Conservation (phyloP, 2,113 vertebrate species). For the Gymnorhina tibicen region DNA sequence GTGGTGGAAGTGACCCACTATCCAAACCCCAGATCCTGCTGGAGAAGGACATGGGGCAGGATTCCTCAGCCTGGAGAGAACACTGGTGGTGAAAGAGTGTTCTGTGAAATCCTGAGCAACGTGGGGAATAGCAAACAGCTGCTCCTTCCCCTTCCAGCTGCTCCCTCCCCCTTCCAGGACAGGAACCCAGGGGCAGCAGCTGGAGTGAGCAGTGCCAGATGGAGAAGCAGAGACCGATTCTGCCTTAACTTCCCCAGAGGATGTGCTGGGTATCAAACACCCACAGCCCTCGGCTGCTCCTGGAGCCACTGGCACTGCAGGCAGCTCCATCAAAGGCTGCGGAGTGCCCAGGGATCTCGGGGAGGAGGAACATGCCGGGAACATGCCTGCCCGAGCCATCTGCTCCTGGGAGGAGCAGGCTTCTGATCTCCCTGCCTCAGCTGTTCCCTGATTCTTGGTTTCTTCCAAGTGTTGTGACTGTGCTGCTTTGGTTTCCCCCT, state of each 20-base stretch:
- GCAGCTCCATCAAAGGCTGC: neutral
- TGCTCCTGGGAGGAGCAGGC: neutral
- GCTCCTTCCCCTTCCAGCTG: neutral
- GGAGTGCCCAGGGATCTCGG: neutral
- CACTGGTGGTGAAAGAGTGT: neutral
- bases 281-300: neutral
- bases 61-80: neutral
- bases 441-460: neutral
- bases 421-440: neutral
- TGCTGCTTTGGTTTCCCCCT: neutral
- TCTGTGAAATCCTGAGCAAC: fast-evolving
- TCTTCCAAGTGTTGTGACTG: fast-evolving
- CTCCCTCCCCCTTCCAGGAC: neutral
- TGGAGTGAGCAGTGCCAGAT: neutral
- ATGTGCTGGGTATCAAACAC: neutral
- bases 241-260: neutral
- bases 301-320: neutral
- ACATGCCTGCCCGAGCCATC: neutral
- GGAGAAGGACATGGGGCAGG: neutral
- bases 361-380: neutral
- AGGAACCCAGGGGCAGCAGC: neutral
- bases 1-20: fast-evolving
- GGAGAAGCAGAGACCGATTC: neutral
- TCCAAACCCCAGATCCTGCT: neutral
- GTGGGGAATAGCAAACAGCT: neutral